Conservation (phyloP, 2,797 vertebrate species). For the Phrynocephalus guinanensis region DNA sequence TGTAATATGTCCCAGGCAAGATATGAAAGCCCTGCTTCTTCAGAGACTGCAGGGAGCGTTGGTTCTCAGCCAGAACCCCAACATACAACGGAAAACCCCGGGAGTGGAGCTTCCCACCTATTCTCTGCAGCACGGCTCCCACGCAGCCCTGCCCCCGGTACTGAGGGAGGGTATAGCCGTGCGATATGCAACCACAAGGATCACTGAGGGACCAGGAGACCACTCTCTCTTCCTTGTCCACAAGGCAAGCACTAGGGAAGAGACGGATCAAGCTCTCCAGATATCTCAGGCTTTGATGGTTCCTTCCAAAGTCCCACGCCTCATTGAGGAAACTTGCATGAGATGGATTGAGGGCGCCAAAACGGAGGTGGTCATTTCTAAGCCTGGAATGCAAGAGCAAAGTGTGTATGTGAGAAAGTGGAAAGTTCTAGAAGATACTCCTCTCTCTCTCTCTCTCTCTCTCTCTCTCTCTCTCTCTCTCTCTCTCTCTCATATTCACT, state of each 20-base stretch:
- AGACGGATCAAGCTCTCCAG: constrained; percentile 27
- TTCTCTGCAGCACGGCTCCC: accelerated
- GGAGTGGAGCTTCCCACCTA: constrained; percentile 30
- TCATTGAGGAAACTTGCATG: constrained; percentile 26
- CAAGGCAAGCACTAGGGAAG: constrained; percentile 26
- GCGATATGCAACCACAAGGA: not conserved
- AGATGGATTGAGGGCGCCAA: not conserved
- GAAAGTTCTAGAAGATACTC: not conserved
- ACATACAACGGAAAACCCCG: constrained; percentile 12
- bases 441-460: no score
- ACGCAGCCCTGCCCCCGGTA: not conserved
- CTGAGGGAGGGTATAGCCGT: constrained; percentile 1
- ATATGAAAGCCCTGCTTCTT: not conserved
- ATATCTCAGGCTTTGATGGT: accelerated
- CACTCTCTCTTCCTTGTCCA: not conserved
- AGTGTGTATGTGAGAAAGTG: not conserved
- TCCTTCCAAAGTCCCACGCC: not conserved
- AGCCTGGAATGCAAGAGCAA: not conserved
- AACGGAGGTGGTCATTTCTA: not conserved
- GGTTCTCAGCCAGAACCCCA: constrained; percentile 1
- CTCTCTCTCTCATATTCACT: no score
- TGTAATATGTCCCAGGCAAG: constrained; percentile 8
- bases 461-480: no score
- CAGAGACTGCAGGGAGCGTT: not conserved
- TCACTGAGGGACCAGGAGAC: constrained; percentile 26